These are phyloP conservation scores for Barypeithes pellucidus DNA, from an alignment of 2,888 invertebrate species.

Conservation along the genomic window DNA sequence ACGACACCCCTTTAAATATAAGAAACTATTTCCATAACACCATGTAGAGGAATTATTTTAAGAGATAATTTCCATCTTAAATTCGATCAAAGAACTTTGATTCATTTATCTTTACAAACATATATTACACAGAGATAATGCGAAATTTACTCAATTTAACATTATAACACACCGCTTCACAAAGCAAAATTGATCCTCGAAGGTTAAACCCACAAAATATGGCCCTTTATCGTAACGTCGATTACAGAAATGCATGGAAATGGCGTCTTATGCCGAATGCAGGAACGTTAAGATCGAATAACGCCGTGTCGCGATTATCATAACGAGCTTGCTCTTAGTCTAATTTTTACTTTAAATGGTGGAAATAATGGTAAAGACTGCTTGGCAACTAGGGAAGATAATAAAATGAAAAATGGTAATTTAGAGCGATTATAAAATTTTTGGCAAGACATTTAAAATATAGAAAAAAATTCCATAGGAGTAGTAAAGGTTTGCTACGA, in stretches of 20 bases:
- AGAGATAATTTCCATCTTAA: no score
- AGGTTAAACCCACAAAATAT: constrained; percentile 39
- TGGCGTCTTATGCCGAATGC: constrained; percentile 42
- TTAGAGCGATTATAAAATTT: no score
- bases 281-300: constrained; percentile 40
- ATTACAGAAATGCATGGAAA: constrained; percentile 37
- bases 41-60: no score
- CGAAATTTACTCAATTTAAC: neutral
- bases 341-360: constrained; percentile 22
- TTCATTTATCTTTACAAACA: no score
- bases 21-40: no score
- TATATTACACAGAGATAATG: no score
- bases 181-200: constrained; percentile 34
- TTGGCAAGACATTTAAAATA: no score
- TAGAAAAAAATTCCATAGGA: no score
- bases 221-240: constrained; percentile 35
- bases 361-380: constrained; percentile 14
- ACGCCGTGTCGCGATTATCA: constrained; percentile 34
- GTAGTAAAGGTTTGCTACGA: no score
- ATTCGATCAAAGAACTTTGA: no score
- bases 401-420: constrained; percentile 2
- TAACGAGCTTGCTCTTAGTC: constrained; percentile 37
- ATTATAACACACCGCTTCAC: constrained; percentile 21
- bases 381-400: constrained; percentile 2
- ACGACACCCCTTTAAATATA: no score